Percentiles rank a stretch among this genome's conserved stretches.
Evolutionary conservation across 2,113 vertebrate species (phyloP).

Genomic region (Lipotes vexillifer): DNA sequence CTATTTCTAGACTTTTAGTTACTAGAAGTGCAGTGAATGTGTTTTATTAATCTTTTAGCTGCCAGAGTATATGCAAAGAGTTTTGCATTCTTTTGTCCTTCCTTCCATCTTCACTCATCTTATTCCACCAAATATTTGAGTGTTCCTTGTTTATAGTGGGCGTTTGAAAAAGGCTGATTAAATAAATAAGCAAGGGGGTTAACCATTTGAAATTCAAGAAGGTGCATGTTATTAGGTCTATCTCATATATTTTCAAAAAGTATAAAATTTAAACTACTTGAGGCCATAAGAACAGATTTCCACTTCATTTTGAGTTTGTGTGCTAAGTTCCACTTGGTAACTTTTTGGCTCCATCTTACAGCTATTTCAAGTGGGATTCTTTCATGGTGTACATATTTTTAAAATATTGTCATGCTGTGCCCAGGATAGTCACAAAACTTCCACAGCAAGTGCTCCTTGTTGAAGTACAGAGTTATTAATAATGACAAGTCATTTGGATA

Average conservation of each 20-base stretch:
- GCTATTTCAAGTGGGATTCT: slow-evolving; percentile 72
- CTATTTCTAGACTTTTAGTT: background rate
- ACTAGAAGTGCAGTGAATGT: background rate
- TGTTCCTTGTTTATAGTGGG: background rate
- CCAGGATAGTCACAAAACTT: slow-evolving; percentile 72
- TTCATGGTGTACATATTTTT: slow-evolving; percentile 71
- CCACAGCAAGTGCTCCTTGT: slow-evolving; percentile 64
- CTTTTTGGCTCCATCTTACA: slow-evolving; percentile 63
- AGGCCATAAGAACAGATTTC: slow-evolving; percentile 21
- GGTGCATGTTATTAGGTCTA: background rate
- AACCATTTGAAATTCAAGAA: background rate
- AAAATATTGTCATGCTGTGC: slow-evolving; percentile 71
- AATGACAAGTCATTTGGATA: slow-evolving; percentile 72
- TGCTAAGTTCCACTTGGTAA: slow-evolving; percentile 53
- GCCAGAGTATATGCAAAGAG: background rate
- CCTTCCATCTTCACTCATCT: background rate
- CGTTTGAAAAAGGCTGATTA: background rate
- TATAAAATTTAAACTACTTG: background rate
- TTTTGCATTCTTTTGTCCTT: background rate
- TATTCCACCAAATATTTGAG: slow-evolving; percentile 26
- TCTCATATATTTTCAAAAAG: background rate
- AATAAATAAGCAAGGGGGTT: background rate
- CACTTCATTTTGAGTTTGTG: slow-evolving; percentile 32
- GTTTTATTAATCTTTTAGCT: slow-evolving; percentile 30
- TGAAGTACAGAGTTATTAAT: slow-evolving; percentile 74